phyloP scores from a whole-genome alignment of 2,888 invertebrate species.

The Agrotis puta region DNA sequence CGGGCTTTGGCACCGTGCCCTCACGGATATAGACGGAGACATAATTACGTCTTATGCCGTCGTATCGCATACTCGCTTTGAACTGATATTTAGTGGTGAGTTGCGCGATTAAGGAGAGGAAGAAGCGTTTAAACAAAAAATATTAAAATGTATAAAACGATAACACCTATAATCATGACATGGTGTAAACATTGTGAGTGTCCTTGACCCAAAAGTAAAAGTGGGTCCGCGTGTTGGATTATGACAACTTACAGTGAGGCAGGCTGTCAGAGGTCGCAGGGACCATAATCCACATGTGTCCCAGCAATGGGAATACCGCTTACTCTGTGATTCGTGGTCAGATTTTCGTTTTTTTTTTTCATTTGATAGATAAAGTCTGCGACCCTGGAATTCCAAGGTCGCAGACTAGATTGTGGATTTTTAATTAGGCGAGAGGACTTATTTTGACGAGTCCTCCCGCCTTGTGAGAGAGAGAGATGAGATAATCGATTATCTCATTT shows the following conservation, averaged over 20 bases:
- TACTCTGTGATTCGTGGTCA: background rate
- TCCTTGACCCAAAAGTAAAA: no score
- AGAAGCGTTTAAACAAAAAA: background rate
- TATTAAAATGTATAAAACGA: background rate
- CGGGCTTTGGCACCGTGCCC: constrained; percentile 85
- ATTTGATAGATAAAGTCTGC: no score
- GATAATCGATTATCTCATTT: no score
- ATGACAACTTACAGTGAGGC: background rate
- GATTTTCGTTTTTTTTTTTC: no score
- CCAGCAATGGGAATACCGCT: background rate
- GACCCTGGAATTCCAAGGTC: no score
- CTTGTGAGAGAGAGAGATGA: no score
- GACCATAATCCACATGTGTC: background rate
- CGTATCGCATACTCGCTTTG: constrained; percentile 71
- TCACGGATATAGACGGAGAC: constrained; percentile 86
- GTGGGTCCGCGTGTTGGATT: background rate
- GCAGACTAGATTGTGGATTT: no score
- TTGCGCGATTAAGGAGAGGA: constrained; percentile 54
- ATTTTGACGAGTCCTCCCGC: no score
- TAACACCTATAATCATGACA: no score
- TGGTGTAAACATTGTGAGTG: no score
- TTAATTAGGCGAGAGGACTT: no score
- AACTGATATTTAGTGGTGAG: constrained; percentile 57
- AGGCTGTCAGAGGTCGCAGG: no score
- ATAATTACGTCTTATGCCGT: constrained; percentile 70